Evolutionary conservation across 2,113 vertebrate species (phyloP).

Genomic region (Gallinago jamesoni): DNA sequence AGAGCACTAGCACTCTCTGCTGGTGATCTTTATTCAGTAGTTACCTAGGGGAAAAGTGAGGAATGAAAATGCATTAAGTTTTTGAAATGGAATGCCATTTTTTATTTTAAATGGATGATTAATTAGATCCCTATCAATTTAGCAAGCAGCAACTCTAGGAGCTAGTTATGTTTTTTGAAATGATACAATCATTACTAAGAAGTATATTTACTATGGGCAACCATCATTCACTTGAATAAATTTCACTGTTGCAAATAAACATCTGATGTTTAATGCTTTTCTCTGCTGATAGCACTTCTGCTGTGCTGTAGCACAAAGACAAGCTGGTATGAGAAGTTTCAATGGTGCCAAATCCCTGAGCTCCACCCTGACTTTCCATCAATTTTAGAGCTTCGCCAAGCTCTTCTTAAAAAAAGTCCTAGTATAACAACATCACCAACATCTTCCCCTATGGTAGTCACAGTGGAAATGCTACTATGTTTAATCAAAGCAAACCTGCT

Average conservation of each 20-base stretch:
- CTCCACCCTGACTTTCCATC: slow-evolving; percentile 33
- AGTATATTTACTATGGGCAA: neutral
- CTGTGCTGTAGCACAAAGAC: neutral
- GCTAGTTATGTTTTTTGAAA: neutral
- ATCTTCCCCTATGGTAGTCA: neutral
- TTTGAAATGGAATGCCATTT: neutral
- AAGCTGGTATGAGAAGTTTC: slow-evolving; percentile 11
- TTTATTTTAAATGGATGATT: neutral
- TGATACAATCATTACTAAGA: neutral
- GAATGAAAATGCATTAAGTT: neutral
- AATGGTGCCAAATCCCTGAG: slow-evolving; percentile 2
- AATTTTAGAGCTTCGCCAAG: slow-evolving; percentile 2
- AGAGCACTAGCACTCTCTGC: slow-evolving; percentile 58
- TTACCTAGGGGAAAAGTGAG: neutral
- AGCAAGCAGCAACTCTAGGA: neutral
- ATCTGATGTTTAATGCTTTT: neutral
- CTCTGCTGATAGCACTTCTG: slow-evolving; percentile 8
- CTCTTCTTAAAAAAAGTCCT: neutral
- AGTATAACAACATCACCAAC: neutral
- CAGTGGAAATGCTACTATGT: neutral
- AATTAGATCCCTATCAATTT: neutral
- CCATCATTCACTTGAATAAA: slow-evolving; percentile 1
- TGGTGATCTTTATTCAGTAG: neutral
- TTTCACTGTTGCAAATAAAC: neutral
- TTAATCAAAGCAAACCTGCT: slow-evolving; percentile 13